A percentile compares a stretch with the other conserved stretches of the same genome.
Evolutionary conservation across 2,113 vertebrate species (phyloP).

Genomic region (Cairina moschata): DNA sequence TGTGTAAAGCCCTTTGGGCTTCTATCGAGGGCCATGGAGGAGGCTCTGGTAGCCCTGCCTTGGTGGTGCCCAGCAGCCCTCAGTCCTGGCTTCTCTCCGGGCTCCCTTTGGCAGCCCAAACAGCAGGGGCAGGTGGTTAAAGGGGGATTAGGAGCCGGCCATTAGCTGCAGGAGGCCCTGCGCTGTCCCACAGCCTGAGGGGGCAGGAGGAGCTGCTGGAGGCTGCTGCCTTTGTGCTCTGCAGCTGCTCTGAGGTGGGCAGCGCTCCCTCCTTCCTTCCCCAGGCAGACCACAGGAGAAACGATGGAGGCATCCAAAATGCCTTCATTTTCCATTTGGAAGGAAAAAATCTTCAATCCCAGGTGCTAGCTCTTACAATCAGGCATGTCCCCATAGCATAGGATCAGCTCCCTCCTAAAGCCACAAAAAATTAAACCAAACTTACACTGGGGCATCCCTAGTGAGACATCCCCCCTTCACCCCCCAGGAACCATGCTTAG

Average conservation of each 20-base stretch:
- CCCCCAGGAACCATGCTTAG: no score
- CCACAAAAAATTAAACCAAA: neutral
- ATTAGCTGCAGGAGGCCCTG: neutral
- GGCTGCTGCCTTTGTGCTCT: neutral
- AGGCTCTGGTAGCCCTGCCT: neutral
- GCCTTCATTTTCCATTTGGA: neutral
- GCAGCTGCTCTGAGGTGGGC: neutral
- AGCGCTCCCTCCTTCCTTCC: neutral
- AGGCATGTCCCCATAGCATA: fast-evolving
- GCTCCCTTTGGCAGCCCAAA: neutral
- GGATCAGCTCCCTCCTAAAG: neutral
- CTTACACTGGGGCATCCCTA: fast-evolving
- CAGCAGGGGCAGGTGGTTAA: neutral
- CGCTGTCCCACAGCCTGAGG: neutral
- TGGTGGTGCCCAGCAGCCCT: neutral
- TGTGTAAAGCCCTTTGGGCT: fast-evolving
- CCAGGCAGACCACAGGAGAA: neutral
- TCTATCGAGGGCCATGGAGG: fast-evolving
- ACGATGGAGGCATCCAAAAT: neutral
- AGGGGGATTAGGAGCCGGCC: neutral
- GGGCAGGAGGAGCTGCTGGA: fast-evolving
- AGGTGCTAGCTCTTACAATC: neutral
- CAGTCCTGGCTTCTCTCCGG: fast-evolving
- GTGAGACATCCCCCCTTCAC: fast-evolving
- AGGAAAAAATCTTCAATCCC: neutral